Evolutionary conservation across 2,888 invertebrate genomes (phyloP).

Genomic region (Mechanitis messenoides): DNA sequence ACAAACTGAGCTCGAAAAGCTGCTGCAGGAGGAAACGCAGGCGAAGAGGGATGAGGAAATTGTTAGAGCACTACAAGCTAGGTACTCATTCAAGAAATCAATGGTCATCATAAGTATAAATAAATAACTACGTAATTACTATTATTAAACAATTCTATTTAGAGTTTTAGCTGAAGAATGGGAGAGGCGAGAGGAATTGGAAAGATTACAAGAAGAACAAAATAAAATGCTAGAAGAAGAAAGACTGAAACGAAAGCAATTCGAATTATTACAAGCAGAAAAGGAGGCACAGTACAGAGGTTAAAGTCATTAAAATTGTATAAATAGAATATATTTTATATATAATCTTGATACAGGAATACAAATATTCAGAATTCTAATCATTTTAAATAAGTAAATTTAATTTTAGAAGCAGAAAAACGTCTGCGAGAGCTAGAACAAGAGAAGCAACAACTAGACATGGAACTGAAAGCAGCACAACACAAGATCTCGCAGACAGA

Average conservation of each 20-base stretch:
- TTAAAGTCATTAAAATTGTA: slow-evolving; percentile 36
- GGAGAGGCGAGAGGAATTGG: slow-evolving; percentile 88
- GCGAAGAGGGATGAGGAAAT: slow-evolving; percentile 91
- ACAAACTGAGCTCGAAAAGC: slow-evolving; percentile 80
- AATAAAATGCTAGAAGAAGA: slow-evolving; percentile 83
- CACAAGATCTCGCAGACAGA: slow-evolving; percentile 83
- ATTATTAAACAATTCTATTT: slow-evolving; percentile 18
- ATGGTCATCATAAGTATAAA: background rate
- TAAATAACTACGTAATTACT: background rate
- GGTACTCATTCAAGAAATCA: slow-evolving; percentile 43
- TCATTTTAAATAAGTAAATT: background rate
- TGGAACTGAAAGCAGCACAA: slow-evolving; percentile 81
- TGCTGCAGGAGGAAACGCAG: slow-evolving; percentile 88
- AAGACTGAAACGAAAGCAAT: slow-evolving; percentile 83
- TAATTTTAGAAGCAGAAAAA: slow-evolving; percentile 79
- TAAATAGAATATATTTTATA: no score
- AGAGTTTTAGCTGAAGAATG: slow-evolving; percentile 88
- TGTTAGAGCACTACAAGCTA: slow-evolving; percentile 81
- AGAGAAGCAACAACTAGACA: slow-evolving; percentile 82
- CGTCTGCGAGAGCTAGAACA: slow-evolving; percentile 82
- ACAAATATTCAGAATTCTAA: background rate
- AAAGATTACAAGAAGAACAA: slow-evolving; percentile 87
- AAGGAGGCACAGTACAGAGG: slow-evolving; percentile 83
- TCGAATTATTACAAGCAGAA: slow-evolving; percentile 82
- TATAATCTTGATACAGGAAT: background rate